Evolutionary conservation across 1,140 invertebrate genomes (phyloP), one percentile per base, ranked within the genome.

Genomic region (Phymastichus coffea): DNA sequence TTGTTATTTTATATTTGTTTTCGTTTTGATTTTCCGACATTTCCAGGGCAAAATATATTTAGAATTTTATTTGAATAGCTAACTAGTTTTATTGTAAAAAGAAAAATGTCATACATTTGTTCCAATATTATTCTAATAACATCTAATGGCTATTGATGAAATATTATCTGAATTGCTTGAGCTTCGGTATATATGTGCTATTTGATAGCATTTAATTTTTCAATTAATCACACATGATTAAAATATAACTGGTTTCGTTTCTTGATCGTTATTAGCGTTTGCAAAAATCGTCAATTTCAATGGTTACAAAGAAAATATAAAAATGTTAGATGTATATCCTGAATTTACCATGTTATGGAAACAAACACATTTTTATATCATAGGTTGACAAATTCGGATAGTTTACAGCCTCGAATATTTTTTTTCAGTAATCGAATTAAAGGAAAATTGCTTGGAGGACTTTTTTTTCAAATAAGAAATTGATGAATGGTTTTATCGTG

Each of bases 401-500:
- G 65, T 72, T 67, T 60, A 61, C 66, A 73, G 68, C 63, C 68
- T 75, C 70, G 73, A 75, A 73, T 71, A 73, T 68, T 72, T 76
- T 69, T 56, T 48, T 44, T 48, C 57, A 62, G 48, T 60, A 44
- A 58, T 49, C 26, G 28, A 25, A 25, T 19, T 2, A n/a, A 28
- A 4, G 20, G 14, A 19, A 33, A 48, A 22, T 51, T 61, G 22
- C n/a, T 30, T 46, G 14, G 7, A 28, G 3, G 17, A 35, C 25
- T 23, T 23, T n/a, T 23, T 56, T 46, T 38, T 15, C 1, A 23
- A 43, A n/a, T n/a, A n/a, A 8, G 14, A 55, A 23, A 17, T 40
- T 54, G 33, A 41, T 55, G 49, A 35, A 49, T 28, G 35, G 26
- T 55, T 41, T 43, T 17, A 35, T 28, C 25, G 7, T 49, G 19